Conservation (phyloP, 2,797 vertebrate genomes). For the Danio kyathit region DNA sequence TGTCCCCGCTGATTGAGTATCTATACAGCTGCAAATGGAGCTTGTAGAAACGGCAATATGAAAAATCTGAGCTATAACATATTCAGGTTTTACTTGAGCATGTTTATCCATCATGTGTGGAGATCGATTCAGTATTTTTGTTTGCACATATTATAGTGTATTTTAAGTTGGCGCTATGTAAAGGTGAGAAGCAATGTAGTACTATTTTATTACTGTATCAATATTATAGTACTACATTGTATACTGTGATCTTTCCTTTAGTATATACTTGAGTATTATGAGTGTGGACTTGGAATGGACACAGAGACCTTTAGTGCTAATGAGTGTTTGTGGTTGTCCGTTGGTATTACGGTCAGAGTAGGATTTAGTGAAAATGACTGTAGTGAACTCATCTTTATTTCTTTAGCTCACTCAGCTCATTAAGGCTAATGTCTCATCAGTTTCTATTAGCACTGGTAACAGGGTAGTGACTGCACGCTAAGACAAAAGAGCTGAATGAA, state of each 20-base stretch:
- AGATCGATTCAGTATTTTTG: conserved; percentile 26
- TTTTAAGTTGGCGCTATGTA: conserved; percentile 19
- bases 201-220: no score
- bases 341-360: conserved; percentile 28
- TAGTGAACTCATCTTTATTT: conserved; percentile 35
- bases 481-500: conserved; percentile 21
- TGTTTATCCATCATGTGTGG: conserved; percentile 51
- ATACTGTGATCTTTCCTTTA: background rate
- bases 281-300: conserved; percentile 24
- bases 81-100: conserved; percentile 42
- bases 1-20: conserved; percentile 49
- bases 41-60: conserved; percentile 46
- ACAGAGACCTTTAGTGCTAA: conserved; percentile 30
- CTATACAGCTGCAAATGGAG: conserved; percentile 50
- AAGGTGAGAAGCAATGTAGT: conserved; percentile 36
- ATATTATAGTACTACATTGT: background rate
- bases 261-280: conserved; percentile 2
- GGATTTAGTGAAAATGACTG: conserved; percentile 32
- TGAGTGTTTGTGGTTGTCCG: conserved; percentile 34
- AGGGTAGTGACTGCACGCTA: conserved; percentile 16
- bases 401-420: conserved; percentile 50
- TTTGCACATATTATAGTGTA: conserved; percentile 24
- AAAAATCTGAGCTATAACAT: conserved; percentile 38
- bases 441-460: conserved; percentile 45
- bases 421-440: conserved; percentile 45